These are phyloP conservation scores for Shinisaurus crocodilurus DNA, from an alignment of 2,113 vertebrate species.

Conservation along the genomic window DNA sequence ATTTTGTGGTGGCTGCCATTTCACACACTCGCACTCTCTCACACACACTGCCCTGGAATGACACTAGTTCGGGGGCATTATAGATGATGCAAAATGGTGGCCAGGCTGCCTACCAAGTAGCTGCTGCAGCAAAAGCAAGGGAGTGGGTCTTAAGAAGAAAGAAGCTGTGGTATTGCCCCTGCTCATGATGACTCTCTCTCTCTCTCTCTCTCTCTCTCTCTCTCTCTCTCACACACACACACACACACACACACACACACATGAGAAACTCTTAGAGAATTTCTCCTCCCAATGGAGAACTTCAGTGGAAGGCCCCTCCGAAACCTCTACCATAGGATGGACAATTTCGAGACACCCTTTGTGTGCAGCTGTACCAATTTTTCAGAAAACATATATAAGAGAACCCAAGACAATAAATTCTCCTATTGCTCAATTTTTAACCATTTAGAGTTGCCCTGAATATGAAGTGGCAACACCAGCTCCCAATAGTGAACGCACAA, in stretches of 20 bases:
- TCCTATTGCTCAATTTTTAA: not conserved
- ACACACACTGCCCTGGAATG: not conserved
- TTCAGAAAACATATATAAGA: not conserved
- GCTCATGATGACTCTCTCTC: not conserved
- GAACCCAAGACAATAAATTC: not conserved
- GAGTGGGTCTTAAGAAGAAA: not conserved
- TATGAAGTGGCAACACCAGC: not conserved
- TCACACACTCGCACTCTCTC: too few relatives aligned
- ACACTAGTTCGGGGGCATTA: not conserved
- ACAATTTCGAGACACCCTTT: not conserved
- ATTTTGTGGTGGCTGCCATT: too few relatives aligned
- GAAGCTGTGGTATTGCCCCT: not conserved
- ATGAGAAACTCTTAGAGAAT: too few relatives aligned
- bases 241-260: too few relatives aligned
- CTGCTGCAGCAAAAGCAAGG: not conserved
- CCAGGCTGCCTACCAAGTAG: not conserved
- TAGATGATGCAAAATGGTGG: not conserved
- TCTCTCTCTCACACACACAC: too few relatives aligned
- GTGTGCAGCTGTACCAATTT: not conserved
- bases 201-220: too few relatives aligned
- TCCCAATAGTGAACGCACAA: not conserved
- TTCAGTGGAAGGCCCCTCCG: not conserved
- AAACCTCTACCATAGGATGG: not conserved
- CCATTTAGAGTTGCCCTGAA: not conserved
- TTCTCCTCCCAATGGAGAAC: not conserved